A percentile compares a stretch with the other conserved stretches of the same genome.
These are phyloP conservation scores for Grantiella picta DNA, from an alignment of 2,113 vertebrate species.

Conservation along the genomic window DNA sequence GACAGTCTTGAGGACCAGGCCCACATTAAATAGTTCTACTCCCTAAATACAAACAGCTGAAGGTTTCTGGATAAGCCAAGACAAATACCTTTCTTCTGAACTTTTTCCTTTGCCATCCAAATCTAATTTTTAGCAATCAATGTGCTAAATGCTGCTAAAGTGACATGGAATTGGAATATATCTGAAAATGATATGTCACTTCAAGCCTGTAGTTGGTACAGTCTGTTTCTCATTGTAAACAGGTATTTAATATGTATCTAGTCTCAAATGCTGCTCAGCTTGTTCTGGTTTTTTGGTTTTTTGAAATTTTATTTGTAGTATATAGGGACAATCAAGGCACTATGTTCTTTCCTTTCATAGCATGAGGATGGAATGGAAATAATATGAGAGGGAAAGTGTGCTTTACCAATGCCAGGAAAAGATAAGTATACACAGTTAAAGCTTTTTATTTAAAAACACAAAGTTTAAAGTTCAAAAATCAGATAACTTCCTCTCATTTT, in stretches of 20 bases:
- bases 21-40: not conserved
- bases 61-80: constrained; percentile 27
- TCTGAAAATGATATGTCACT: not conserved
- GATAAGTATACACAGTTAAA: not conserved
- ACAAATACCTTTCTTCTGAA: not conserved
- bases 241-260: not conserved
- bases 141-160: not conserved
- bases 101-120: not conserved
- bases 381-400: not conserved
- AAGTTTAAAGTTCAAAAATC: not conserved
- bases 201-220: not conserved
- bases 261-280: not conserved
- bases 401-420: not conserved
- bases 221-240: not conserved
- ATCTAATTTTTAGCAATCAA: not conserved
- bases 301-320: not conserved
- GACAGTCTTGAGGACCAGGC: not conserved
- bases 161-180: not conserved
- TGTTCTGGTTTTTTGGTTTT: not conserved
- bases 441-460: not conserved
- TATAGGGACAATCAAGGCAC: not conserved
- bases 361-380: not conserved
- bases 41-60: constrained; percentile 22
- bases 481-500: not conserved
- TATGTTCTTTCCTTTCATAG: constrained; percentile 26